Conservation (phyloP, 2,888 invertebrate species). For the Ophraella communa region DNA sequence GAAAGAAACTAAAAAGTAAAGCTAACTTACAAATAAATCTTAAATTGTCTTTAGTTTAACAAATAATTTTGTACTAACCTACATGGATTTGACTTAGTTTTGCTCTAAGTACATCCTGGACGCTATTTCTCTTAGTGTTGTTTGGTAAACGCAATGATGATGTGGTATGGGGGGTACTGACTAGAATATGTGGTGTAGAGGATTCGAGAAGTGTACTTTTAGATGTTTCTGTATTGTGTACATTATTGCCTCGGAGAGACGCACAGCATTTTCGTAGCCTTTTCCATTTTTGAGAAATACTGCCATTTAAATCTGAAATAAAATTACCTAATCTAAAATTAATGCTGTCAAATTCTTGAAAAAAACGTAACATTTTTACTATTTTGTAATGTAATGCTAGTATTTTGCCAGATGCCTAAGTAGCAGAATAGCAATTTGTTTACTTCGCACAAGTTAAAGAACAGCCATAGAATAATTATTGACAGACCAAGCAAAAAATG, state of each 20-base stretch:
- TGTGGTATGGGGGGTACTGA: slow-evolving; percentile 56
- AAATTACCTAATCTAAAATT: slow-evolving; percentile 42
- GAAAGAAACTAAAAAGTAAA: no score
- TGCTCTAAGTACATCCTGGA: slow-evolving; percentile 69
- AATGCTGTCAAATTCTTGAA: slow-evolving; percentile 14
- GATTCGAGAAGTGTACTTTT: slow-evolving; percentile 64
- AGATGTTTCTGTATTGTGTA: slow-evolving; percentile 63
- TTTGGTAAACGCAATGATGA: slow-evolving; percentile 62
- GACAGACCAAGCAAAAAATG: no score
- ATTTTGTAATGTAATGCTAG: no score
- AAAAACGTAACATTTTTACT: no score
- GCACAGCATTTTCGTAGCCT: slow-evolving; percentile 74
- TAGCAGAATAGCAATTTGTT: no score
- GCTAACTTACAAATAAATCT: not conserved
- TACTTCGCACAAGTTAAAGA: no score
- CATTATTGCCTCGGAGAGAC: slow-evolving; percentile 61
- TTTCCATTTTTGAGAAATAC: slow-evolving; percentile 77
- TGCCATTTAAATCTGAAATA: slow-evolving; percentile 74
- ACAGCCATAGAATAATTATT: no score
- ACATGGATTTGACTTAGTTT: slow-evolving; percentile 76
- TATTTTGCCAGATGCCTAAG: no score
- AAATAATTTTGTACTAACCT: slow-evolving; percentile 46
- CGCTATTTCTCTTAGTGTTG: slow-evolving; percentile 61
- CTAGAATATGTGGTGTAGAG: slow-evolving; percentile 59
- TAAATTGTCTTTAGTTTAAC: no score